Evolutionary conservation across 2,888 invertebrate genomes (phyloP).

Genomic region (Drosophila paucipuncta): DNA sequence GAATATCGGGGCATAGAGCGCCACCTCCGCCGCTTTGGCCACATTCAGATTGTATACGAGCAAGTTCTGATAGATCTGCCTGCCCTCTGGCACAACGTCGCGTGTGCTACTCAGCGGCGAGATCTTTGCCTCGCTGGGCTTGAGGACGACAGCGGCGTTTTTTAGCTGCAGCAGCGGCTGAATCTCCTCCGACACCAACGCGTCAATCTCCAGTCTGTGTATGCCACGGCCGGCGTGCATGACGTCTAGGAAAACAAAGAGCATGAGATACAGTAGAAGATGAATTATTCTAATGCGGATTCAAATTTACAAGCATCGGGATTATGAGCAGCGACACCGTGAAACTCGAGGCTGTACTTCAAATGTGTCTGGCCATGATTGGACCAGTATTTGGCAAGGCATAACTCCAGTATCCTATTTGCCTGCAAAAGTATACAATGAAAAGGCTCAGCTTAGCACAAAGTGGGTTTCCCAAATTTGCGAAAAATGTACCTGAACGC

Average conservation of each 20-base stretch:
- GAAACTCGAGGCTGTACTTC: conserved; percentile 92
- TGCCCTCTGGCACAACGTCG: conserved; percentile 93
- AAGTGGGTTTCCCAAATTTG: too few species aligned
- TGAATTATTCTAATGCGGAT: background rate
- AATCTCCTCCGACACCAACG: conserved; percentile 90
- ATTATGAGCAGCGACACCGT: conserved; percentile 90
- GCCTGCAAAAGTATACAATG: conserved; percentile 86
- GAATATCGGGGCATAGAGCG: conserved; percentile 92
- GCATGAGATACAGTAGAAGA: background rate
- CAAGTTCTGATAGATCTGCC: conserved; percentile 96
- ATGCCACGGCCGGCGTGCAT: conserved; percentile 92
- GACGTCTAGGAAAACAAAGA: conserved; percentile 84
- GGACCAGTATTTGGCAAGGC: conserved; percentile 98
- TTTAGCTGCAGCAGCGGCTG: conserved; percentile 91
- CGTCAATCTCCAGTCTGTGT: conserved; percentile 90
- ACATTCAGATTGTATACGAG: conserved; percentile 95
- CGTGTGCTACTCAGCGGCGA: conserved; percentile 90
- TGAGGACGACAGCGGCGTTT: conserved; percentile 90
- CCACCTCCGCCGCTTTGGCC: conserved; percentile 92
- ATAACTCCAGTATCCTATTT: conserved; percentile 93
- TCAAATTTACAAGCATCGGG: conserved; percentile 84
- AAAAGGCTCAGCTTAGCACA: background rate
- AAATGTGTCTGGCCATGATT: conserved; percentile 92
- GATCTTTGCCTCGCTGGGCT: conserved; percentile 93
- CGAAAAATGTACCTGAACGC: conserved; percentile 86